Evolutionary conservation across 2,888 invertebrate species (phyloP).

Genomic region (Aleiodes leptofemur): DNA sequence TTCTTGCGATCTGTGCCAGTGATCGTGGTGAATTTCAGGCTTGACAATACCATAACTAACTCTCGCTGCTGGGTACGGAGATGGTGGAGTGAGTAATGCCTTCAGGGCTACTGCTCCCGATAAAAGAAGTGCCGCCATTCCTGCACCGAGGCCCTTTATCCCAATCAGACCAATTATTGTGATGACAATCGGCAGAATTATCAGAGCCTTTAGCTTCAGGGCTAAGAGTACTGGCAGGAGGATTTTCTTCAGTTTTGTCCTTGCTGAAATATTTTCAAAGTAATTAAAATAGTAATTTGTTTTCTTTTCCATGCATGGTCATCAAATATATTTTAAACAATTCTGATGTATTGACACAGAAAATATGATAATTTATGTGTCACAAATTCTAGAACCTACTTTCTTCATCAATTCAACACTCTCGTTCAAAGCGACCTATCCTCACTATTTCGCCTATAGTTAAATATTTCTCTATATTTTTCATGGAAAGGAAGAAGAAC

Average conservation of each 20-base stretch:
- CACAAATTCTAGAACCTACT: conserved; percentile 70
- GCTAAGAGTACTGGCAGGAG: conserved; percentile 80
- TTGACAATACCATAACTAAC: conserved; percentile 70
- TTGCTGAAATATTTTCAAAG: conserved; percentile 67
- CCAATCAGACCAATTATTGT: conserved; percentile 80
- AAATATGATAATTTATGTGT: conserved; percentile 35
- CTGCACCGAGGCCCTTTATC: conserved; percentile 81
- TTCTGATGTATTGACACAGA: not conserved
- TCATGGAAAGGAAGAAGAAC: conserved; percentile 47
- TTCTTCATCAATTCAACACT: conserved; percentile 68
- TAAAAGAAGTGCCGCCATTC: conserved; percentile 79
- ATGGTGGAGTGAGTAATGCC: conserved; percentile 67
- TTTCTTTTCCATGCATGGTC: not conserved
- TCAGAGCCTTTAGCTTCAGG: conserved; percentile 80
- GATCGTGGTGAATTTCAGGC: conserved; percentile 71
- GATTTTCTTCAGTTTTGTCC: conserved; percentile 80
- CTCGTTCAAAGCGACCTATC: conserved; percentile 68
- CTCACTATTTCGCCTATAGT: conserved; percentile 38
- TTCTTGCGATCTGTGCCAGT: conserved; percentile 73
- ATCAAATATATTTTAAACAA: not conserved
- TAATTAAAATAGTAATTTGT: not conserved
- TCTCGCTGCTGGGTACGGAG: conserved; percentile 64
- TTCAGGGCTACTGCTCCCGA: conserved; percentile 76
- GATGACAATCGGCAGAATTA: conserved; percentile 80
- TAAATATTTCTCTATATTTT: conserved; percentile 48